These are phyloP conservation scores for Tetramorium simillimum DNA, from an alignment of 1,140 invertebrate species.

Conservation along the genomic window DNA sequence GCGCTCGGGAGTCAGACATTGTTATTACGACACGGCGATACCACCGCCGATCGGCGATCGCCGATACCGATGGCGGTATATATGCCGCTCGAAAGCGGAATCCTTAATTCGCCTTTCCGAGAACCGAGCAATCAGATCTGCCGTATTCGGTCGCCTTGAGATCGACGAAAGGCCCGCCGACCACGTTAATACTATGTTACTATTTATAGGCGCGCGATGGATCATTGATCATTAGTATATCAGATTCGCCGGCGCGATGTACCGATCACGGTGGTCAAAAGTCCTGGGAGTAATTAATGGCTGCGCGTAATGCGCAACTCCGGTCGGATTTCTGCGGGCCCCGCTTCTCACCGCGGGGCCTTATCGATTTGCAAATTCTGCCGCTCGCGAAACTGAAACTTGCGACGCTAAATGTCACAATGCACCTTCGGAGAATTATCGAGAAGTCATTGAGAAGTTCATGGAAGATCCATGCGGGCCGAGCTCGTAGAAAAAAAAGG, in stretches of 20 bases:
- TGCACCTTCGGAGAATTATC: background rate
- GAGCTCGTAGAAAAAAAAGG: background rate
- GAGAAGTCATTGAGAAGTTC: background rate
- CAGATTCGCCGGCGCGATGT: conserved; percentile 46
- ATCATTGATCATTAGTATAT: conserved; percentile 61
- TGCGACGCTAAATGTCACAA: conserved; percentile 17
- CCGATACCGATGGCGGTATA: conserved; percentile 32
- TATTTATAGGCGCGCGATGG: conserved; percentile 59
- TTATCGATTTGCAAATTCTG: conserved; percentile 1
- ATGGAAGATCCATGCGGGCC: background rate
- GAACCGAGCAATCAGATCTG: conserved; percentile 66
- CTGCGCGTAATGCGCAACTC: conserved; percentile 26
- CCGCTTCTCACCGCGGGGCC: background rate
- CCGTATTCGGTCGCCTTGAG: conserved; percentile 63
- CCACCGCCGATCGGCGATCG: conserved; percentile 48
- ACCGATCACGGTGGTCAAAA: conserved; percentile 40
- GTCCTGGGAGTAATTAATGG: conserved; percentile 40
- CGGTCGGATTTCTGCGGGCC: background rate
- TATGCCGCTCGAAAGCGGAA: conserved; percentile 62
- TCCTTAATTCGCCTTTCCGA: conserved; percentile 72
- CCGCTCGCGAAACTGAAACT: background rate
- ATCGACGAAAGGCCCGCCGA: conserved; percentile 62
- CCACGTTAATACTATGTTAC: conserved; percentile 56
- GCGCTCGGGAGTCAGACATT: conserved; percentile 62
- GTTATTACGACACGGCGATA: conserved; percentile 74